These are phyloP conservation scores for Hipposideros armiger DNA, from an alignment of 2,113 vertebrate genomes.

Conservation along the genomic window DNA sequence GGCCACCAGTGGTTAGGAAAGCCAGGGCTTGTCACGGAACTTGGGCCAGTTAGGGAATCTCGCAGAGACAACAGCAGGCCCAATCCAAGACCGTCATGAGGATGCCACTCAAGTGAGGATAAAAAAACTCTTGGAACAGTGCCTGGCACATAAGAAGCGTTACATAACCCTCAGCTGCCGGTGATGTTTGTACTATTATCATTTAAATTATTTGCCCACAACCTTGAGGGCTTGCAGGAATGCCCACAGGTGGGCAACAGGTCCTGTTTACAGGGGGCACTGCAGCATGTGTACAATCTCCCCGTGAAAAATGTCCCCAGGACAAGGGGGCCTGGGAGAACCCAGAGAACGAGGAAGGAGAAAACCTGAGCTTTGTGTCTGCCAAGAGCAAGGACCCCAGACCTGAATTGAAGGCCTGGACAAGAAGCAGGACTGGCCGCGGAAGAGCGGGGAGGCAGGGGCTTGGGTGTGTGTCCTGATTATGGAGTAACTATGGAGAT, in stretches of 20 bases:
- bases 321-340: too few relatives aligned
- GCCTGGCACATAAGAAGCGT: fast-evolving
- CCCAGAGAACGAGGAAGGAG: neutral
- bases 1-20: neutral
- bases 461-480: neutral
- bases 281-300: neutral
- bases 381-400: neutral
- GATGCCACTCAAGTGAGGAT: neutral
- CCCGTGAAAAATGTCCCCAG: fast-evolving
- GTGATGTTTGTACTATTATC: fast-evolving
- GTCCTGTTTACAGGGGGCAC: neutral
- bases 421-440: neutral
- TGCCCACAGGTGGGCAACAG: neutral
- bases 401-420: neutral
- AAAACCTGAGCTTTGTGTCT: neutral
- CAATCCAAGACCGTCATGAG: fast-evolving
- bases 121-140: fast-evolving
- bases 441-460: neutral
- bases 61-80: neutral
- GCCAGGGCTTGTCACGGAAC: neutral
- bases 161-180: fast-evolving
- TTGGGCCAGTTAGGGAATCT: neutral
- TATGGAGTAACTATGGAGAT: fast-evolving
- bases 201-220: neutral
- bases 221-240: neutral